Evolutionary conservation across 1,140 invertebrate genomes (phyloP).

Genomic region (Drosophila novamexicana): DNA sequence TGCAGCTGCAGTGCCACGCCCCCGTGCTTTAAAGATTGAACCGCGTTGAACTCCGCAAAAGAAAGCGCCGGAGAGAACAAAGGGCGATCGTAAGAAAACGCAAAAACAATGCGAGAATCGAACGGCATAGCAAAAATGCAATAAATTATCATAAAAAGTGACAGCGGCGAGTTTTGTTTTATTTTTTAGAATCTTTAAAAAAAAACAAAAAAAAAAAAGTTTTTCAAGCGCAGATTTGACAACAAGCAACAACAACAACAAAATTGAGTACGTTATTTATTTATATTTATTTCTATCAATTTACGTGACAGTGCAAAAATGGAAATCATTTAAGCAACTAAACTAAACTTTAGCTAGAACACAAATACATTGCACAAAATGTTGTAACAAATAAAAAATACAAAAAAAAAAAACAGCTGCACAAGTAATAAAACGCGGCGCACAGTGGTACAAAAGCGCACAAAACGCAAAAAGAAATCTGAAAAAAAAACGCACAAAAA

Average conservation of each 20-base stretch:
- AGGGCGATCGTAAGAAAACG: conserved; percentile 43
- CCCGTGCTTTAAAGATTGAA: conserved; percentile 46
- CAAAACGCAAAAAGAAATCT: conserved; percentile 10
- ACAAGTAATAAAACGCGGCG: conserved; percentile 19
- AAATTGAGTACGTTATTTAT: conserved; percentile 15
- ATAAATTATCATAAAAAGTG: conserved; percentile 71
- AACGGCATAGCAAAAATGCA: conserved; percentile 58
- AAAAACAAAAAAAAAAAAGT: neutral
- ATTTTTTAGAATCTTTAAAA: neutral
- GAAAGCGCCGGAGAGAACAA: conserved; percentile 61
- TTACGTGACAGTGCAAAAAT: conserved; percentile 64
- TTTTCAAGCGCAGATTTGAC: neutral
- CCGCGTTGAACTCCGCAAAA: conserved; percentile 62
- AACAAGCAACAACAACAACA: conserved; percentile 9
- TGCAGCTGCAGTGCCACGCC: conserved; percentile 45
- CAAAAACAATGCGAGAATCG: conserved; percentile 41
- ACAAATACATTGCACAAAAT: conserved; percentile 59
- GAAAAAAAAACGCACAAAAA: conserved; percentile 50
- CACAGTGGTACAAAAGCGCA: conserved; percentile 56
- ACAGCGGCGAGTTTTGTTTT: conserved; percentile 18
- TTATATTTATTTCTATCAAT: conserved; percentile 19
- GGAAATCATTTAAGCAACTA: conserved; percentile 65
- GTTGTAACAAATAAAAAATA: conserved; percentile 50
- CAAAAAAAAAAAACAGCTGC: conserved; percentile 13
- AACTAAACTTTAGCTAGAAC: conserved; percentile 31